Percentiles rank a stretch among this genome's conserved stretches.
Evolutionary conservation across 2,888 invertebrate species (phyloP).

Genomic region (Netelia fuscicornis): DNA sequence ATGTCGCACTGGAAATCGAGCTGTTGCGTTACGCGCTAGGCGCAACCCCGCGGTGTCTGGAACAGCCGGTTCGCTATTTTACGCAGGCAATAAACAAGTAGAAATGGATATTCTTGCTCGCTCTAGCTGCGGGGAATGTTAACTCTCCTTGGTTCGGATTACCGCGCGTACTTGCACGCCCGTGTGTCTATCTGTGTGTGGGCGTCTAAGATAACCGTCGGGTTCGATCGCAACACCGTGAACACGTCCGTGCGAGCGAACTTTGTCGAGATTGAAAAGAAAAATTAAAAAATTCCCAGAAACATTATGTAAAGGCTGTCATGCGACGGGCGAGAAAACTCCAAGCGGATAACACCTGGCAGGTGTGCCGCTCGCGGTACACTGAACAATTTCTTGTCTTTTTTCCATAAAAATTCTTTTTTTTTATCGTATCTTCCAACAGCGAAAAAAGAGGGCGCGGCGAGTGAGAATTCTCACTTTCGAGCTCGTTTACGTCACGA

Average conservation of each 20-base stretch:
- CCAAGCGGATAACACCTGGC: constrained; percentile 19
- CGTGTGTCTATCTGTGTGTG: constrained; percentile 42
- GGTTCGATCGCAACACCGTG: constrained; percentile 56
- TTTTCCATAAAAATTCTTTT: neutral
- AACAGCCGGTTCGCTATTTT: constrained; percentile 28
- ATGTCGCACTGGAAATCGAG: constrained; percentile 65
- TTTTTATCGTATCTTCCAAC: neutral
- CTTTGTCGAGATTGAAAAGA: constrained; percentile 19
- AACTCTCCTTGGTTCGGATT: constrained; percentile 45
- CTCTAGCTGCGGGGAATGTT: constrained; percentile 20
- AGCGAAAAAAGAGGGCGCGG: neutral
- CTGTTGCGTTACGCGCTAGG: constrained; percentile 45
- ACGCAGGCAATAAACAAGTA: constrained; percentile 62
- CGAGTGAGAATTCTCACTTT: constrained; percentile 24
- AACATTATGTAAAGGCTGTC: constrained; percentile 14
- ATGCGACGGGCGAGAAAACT: constrained; percentile 35
- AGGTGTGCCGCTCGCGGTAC: constrained; percentile 23
- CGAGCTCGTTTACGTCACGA: constrained; percentile 25
- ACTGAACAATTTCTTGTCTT: neutral
- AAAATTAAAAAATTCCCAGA: neutral
- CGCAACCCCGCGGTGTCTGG: constrained; percentile 8
- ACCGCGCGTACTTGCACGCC: constrained; percentile 5
- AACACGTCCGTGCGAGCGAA: constrained; percentile 24
- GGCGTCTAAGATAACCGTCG: constrained; percentile 57
- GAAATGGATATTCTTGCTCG: constrained; percentile 66